Base-by-base conservation (phyloP, 2,797 vertebrate species). In the Bucorvus abyssinicus region DNA sequence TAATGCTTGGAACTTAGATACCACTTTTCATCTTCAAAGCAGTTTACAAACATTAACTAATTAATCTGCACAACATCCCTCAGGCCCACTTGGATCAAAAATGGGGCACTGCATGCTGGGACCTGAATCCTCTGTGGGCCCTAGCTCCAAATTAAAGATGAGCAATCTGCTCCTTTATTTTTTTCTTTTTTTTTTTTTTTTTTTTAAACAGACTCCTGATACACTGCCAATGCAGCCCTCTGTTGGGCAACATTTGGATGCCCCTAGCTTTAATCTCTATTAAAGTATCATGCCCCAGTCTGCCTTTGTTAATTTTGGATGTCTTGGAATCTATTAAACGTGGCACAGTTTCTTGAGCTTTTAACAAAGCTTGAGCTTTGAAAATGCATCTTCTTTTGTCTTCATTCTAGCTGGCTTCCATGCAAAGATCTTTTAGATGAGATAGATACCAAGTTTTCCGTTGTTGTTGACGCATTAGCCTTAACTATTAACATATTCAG, bases 1-100 rank as follows among this genome's bases (percentile, higher is more conserved):
- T 96, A 96, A 96, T 90, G 92, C 87, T 95, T 96, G 94, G 95
- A 94, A 97, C 95, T 96, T 77, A 95, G 94, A 96, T 97, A 95
- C 95, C 87, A 90, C 95, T 96, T 97, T 97, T 97, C 96, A 97
- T 97, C 97, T 97, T 97, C 96, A 97, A 97, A 97, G 93, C 92
- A 96, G 96, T 97, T 97, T 96, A 96, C 94, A 96, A 96, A 96
- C 90, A 96, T 97, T 97, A 95, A 97, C 96, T 96, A 97, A 96
- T 96, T 97, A 97, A 96, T 97, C 92, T 89, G 73, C 96, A 97
- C 95, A 97, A 93, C 93, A 97, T 94, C 96, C 96, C 91, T 94
- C 91, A 91, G 90, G 96, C 96, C 95, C 93, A 95, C 82, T 95
- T 96, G 95, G 91, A 96, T 96, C 93, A 93, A 96, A 97, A 95